These are phyloP conservation scores for Rhogogaster chlorosoma DNA, from an alignment of 2,888 invertebrate species.

Conservation along the genomic window DNA sequence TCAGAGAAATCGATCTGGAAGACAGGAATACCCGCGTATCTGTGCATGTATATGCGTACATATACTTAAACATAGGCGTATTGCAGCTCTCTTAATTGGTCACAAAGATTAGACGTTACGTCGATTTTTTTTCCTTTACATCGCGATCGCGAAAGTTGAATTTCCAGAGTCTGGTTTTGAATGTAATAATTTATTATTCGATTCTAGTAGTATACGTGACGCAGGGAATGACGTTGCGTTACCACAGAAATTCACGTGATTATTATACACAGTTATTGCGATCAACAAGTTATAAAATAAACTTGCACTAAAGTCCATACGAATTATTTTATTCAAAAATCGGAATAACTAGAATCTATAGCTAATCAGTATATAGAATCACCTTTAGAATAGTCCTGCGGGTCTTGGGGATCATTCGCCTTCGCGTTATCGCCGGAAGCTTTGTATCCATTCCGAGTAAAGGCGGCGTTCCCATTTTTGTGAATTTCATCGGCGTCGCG, in stretches of 20 bases:
- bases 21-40: not conserved
- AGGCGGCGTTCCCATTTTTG: not conserved
- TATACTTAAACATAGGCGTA: not conserved
- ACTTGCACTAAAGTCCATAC: not conserved
- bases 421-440: not conserved
- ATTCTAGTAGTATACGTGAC: not conserved
- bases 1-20: not conserved
- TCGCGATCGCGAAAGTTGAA: not conserved
- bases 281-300: not conserved
- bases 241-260: slow-evolving; percentile 19
- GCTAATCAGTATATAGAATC: not conserved
- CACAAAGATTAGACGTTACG: not conserved
- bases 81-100: not conserved
- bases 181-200: not conserved
- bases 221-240: not conserved
- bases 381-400: not conserved
- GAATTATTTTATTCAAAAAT: not conserved
- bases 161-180: not conserved
- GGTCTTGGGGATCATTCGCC: not conserved
- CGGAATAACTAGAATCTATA: not conserved
- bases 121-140: not conserved
- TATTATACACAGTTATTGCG: not conserved
- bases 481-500: not conserved
- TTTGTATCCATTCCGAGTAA: not conserved
- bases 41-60: not conserved